Percentiles rank a stretch among this genome's conserved stretches.
Evolutionary conservation across 2,888 invertebrate species (phyloP).

Genomic region (Brenthis hecate): DNA sequence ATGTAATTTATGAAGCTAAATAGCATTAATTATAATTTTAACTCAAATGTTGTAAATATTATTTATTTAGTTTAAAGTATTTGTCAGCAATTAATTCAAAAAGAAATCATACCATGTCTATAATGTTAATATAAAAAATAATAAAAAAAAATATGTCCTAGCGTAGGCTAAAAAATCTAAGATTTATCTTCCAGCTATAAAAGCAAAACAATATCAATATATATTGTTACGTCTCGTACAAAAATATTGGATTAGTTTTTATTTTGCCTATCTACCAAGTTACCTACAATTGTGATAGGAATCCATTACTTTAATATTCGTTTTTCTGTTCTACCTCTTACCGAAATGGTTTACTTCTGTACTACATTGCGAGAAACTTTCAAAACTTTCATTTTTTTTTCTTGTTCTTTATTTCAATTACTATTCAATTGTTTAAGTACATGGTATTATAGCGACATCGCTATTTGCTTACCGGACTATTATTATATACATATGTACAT

Average conservation of each 20-base stretch:
- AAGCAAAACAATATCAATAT: background rate
- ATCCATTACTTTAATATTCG: constrained; percentile 18
- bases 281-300: constrained; percentile 18
- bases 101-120: too few relatives aligned
- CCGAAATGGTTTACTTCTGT: constrained; percentile 7
- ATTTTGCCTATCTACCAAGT: background rate
- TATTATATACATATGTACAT: too few relatives aligned
- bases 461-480: too few relatives aligned
- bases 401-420: background rate
- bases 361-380: constrained; percentile 1
- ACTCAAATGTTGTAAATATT: too few relatives aligned
- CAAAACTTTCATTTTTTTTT: constrained; percentile 7
- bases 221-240: constrained; percentile 9
- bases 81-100: too few relatives aligned
- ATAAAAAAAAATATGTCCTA: too few relatives aligned
- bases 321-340: constrained; percentile 10
- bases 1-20: too few relatives aligned
- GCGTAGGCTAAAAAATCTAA: background rate
- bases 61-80: too few relatives aligned
- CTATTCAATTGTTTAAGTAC: too few relatives aligned
- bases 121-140: too few relatives aligned
- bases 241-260: background rate
- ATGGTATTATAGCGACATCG: too few relatives aligned
- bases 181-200: background rate
- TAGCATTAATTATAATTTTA: too few relatives aligned